Conservation (phyloP, 1,140 invertebrate species). For the Zaprionus vittiger region DNA sequence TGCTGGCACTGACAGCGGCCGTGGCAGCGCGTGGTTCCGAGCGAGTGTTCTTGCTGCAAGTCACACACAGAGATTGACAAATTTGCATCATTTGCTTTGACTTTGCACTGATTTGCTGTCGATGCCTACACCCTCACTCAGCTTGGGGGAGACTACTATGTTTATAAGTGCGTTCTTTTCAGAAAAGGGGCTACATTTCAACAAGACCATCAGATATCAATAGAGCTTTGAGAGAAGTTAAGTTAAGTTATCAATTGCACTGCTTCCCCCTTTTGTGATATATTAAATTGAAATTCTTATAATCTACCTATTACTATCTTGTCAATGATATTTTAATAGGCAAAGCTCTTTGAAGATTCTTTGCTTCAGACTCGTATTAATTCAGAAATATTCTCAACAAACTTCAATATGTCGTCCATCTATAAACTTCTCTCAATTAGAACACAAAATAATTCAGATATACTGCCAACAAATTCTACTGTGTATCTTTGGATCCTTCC, state of each 20-base stretch:
- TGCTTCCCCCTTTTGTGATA: too few species aligned
- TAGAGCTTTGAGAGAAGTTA: neutral
- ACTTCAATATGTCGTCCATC: too few species aligned
- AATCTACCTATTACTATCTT: too few species aligned
- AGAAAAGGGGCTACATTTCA: too few species aligned
- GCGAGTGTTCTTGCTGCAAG: constrained; percentile 79
- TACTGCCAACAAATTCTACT: neutral
- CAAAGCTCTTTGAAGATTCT: too few species aligned
- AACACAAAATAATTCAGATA: neutral
- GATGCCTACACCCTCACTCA: neutral
- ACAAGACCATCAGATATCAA: too few species aligned
- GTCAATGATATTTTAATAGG: too few species aligned
- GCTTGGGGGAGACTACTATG: neutral
- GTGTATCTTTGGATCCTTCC: too few species aligned
- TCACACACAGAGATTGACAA: constrained; percentile 36
- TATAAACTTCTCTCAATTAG: neutral
- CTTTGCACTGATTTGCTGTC: constrained; percentile 24
- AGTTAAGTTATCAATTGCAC: neutral
- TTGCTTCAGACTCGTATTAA: too few species aligned
- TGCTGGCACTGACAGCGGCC: constrained; percentile 30
- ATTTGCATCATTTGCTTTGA: constrained; percentile 62
- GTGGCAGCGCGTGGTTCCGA: constrained; percentile 70
- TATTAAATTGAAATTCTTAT: too few species aligned
- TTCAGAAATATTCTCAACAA: too few species aligned
- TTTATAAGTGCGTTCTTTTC: neutral